phyloP scores from a whole-genome alignment of 2,888 invertebrate genomes.

The Aphrophora alni region DNA sequence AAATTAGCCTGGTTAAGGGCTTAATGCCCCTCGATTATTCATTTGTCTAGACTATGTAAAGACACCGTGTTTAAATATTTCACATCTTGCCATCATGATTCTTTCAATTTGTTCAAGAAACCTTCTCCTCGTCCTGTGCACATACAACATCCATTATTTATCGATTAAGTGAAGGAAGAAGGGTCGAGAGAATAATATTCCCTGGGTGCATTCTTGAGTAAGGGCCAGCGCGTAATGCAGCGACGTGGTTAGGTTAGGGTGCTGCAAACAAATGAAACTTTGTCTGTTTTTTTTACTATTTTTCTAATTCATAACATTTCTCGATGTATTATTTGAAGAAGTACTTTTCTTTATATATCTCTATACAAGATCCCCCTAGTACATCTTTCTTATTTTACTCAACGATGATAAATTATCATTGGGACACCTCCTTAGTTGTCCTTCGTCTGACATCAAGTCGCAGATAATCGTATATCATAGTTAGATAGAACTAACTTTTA shows the following conservation, averaged over 20 bases:
- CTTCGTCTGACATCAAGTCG: background rate
- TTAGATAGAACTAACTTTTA: background rate
- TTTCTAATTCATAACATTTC: background rate
- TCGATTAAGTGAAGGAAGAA: background rate
- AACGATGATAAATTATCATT: background rate
- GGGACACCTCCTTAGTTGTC: background rate
- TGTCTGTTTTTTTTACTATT: background rate
- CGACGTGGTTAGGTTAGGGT: background rate
- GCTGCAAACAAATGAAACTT: background rate
- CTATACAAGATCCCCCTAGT: background rate
- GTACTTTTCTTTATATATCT: background rate
- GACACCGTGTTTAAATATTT: background rate
- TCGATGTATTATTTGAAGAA: background rate
- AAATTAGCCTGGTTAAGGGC: background rate
- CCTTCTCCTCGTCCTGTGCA: background rate
- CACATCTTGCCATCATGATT: background rate
- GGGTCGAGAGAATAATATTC: background rate
- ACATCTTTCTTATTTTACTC: background rate
- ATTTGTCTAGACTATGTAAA: background rate
- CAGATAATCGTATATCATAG: background rate
- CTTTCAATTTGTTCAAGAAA: background rate
- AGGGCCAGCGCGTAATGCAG: too few species aligned
- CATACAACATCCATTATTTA: background rate
- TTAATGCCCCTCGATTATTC: background rate
- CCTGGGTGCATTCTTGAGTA: background rate